These are phyloP conservation scores for Dryocosmus kuriphilus DNA, from an alignment of 2,888 invertebrate species.

Conservation along the genomic window DNA sequence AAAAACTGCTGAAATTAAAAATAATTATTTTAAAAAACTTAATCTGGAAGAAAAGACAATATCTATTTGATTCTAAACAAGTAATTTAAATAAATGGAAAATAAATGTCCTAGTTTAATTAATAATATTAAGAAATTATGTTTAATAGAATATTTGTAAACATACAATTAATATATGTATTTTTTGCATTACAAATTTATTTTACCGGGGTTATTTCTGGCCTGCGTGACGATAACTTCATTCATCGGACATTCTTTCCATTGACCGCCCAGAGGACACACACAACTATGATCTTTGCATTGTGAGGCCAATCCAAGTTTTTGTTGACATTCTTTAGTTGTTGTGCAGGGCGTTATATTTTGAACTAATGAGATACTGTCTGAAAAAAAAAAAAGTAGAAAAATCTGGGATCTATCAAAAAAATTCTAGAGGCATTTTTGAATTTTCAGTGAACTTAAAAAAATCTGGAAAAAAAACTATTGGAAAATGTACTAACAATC, in stretches of 20 bases:
- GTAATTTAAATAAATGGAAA: too few species aligned
- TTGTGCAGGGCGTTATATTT: background rate
- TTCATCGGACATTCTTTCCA: background rate
- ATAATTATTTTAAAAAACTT: background rate
- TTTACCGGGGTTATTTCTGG: background rate
- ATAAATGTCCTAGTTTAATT: too few species aligned
- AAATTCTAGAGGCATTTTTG: background rate
- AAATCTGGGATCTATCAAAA: background rate
- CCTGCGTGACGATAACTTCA: background rate
- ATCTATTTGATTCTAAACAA: too few species aligned
- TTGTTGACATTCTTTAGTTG: background rate
- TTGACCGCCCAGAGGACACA: background rate
- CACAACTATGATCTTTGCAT: background rate
- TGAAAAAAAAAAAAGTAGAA: background rate
- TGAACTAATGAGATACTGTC: background rate
- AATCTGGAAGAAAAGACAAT: background rate
- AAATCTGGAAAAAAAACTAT: background rate
- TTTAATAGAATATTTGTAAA: too few species aligned
- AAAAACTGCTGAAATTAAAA: background rate
- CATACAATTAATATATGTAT: too few species aligned
- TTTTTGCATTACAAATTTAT: background rate
- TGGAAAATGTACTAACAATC: background rate
- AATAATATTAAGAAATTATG: too few species aligned
- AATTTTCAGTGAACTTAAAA: background rate
- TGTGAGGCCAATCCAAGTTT: background rate